Conservation (phyloP, 1,140 invertebrate species). For the Drosophila sechellia region DNA sequence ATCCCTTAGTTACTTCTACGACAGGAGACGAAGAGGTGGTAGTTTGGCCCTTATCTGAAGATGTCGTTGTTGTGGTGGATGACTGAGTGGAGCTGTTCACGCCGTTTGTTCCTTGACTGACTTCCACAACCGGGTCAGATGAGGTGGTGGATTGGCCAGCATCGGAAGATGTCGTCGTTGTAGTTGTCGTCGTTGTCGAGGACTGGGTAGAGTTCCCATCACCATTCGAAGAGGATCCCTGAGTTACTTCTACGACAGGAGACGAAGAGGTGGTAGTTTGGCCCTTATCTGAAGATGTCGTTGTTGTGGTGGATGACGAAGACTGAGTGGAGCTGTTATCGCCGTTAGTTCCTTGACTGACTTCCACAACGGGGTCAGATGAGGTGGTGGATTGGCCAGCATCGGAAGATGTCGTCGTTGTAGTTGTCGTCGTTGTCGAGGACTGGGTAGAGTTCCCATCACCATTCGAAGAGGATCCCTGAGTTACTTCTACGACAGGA, state of each 20-base stretch:
- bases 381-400: neutral
- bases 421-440: neutral
- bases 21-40: neutral
- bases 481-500: neutral
- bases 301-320: neutral
- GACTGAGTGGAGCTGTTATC: neutral
- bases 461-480: neutral
- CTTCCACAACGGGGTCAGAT: neutral
- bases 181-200: conserved; percentile 2
- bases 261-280: neutral
- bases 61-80: neutral
- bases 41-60: neutral
- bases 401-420: conserved; percentile 1
- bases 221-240: neutral
- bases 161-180: conserved; percentile 1
- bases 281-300: conserved; percentile 7
- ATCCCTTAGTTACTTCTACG: neutral
- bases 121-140: neutral
- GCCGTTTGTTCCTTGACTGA: neutral
- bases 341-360: neutral
- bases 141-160: neutral
- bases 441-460: neutral
- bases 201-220: conserved; percentile 1
- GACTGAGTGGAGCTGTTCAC: neutral
- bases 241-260: neutral